Evolutionary conservation across 2,888 invertebrate species (phyloP), one percentile per base, ranked within the genome.

Genomic region (Spatulosminthurus flaviceps): DNA sequence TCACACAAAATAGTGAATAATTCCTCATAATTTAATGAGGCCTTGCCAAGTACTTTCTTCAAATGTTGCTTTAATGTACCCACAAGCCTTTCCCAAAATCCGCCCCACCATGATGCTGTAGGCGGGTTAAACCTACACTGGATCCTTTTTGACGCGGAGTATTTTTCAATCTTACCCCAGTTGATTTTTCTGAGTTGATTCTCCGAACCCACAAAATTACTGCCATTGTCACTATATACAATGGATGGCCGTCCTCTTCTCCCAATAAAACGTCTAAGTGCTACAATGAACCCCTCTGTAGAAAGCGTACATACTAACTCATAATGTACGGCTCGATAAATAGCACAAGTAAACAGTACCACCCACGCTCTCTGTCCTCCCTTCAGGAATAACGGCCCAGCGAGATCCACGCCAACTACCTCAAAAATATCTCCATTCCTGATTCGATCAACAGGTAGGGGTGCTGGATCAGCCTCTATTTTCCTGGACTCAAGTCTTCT

Each of bases 361-460:
- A 82, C 34, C 72, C 80, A 82, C 0, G 51, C 66, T 34, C 81
- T 82, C 21, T 41, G 34, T 21, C 83, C 78, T 28, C 79, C 81
- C 74, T 81, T 85, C n/a, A 87, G 78, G 28, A 66, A 79, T 19
- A 88, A 42, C 0, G 88, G 88, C 0, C 88, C 88, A 4, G 87
- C 85, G 42, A 87, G 85, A 80, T 88, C 87, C 1, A 88, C 81
- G 9, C 87, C 88, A 7, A 79, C 80, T 5, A 86, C 77, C 76
- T 87, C 86, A 82, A 87, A 87, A 22, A 81, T 81, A 5, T 64
- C 34, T 5, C 85, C 84, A 78, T 85, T 82, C 7, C 81, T 80
- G 5, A 87, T 84, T 28, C 87, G 81, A 81, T 87, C 83, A 13
- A 80, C 34, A 9, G 86, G 87, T 34, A 87, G 82, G 0, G 86